phyloP scores from a whole-genome alignment of 2,797 vertebrate genomes.

The Hippopotamyrus pictus region DNA sequence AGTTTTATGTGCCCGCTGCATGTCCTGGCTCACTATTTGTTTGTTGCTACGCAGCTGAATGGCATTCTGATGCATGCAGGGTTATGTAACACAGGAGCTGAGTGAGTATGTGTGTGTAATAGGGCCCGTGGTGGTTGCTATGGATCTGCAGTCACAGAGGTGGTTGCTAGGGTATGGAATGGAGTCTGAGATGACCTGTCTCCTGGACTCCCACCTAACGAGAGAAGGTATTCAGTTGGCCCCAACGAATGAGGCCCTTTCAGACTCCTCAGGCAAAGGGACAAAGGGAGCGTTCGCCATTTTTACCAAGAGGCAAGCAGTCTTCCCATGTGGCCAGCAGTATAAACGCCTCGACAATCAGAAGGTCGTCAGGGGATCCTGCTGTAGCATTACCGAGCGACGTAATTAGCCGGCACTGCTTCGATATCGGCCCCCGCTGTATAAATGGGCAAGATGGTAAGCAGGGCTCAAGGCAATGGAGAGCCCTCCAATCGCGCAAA shows the following conservation, averaged over 20 bases:
- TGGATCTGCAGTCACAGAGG: conserved; percentile 14
- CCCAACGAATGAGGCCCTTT: not conserved
- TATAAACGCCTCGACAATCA: not conserved
- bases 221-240: not conserved
- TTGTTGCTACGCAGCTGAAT: conserved; percentile 15
- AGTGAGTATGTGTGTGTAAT: conserved; percentile 3
- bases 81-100: not conserved
- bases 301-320: not conserved
- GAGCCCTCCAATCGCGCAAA: not conserved
- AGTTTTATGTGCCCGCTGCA: not conserved
- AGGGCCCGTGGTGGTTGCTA: conserved; percentile 23
- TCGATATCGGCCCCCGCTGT: not conserved
- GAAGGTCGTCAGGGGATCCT: not conserved
- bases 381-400: not conserved
- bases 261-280: not conserved
- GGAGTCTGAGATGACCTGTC: not conserved
- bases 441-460: not conserved
- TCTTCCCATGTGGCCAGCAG: not conserved
- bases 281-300: not conserved
- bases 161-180: conserved; percentile 25
- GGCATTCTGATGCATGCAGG: conserved; percentile 5
- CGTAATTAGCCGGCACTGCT: not conserved
- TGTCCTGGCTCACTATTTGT: not conserved
- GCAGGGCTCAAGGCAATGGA: not conserved
- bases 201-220: not conserved